A percentile compares a stretch with the other conserved stretches of the same genome.
Conservation (phyloP, 1,140 invertebrate species). For the Drosophila bocki region DNA sequence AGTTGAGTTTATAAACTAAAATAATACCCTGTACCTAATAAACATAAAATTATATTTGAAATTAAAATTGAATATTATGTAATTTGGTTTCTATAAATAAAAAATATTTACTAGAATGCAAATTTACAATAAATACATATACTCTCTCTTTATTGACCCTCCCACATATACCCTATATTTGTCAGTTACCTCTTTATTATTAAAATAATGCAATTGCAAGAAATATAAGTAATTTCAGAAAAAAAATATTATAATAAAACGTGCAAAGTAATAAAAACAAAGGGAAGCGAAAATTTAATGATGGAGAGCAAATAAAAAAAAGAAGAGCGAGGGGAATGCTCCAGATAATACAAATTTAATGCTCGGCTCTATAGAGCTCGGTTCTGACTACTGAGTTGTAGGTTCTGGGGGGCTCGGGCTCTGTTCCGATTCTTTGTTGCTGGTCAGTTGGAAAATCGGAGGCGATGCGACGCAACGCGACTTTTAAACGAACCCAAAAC, state of each 20-base stretch:
- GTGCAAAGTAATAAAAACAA: slow-evolving; percentile 40
- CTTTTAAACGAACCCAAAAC: slow-evolving; percentile 20
- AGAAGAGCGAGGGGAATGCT: slow-evolving; percentile 25
- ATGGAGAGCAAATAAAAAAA: slow-evolving; percentile 11
- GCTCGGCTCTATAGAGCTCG: slow-evolving; percentile 26
- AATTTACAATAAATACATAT: no score
- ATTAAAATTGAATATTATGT: background rate
- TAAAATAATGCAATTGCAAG: slow-evolving; percentile 28
- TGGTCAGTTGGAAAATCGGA: slow-evolving; percentile 48
- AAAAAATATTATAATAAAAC: slow-evolving; percentile 34
- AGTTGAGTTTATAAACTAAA: background rate
- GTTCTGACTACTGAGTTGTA: slow-evolving; percentile 7
- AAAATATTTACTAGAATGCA: no score
- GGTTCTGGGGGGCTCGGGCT: slow-evolving; percentile 17
- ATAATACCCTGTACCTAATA: background rate
- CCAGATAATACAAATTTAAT: slow-evolving; percentile 24
- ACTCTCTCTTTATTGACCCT: background rate
- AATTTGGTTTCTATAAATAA: no score
- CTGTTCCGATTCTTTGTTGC: slow-evolving; percentile 37
- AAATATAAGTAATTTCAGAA: slow-evolving; percentile 39
- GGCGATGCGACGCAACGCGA: slow-evolving; percentile 21
- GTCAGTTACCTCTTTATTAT: background rate
- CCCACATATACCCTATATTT: background rate
- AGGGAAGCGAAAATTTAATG: slow-evolving; percentile 14
- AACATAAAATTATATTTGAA: background rate